These are phyloP conservation scores for Mormyrus hasselquistii DNA, from an alignment of 2,797 vertebrate genomes.

Conservation along the genomic window DNA sequence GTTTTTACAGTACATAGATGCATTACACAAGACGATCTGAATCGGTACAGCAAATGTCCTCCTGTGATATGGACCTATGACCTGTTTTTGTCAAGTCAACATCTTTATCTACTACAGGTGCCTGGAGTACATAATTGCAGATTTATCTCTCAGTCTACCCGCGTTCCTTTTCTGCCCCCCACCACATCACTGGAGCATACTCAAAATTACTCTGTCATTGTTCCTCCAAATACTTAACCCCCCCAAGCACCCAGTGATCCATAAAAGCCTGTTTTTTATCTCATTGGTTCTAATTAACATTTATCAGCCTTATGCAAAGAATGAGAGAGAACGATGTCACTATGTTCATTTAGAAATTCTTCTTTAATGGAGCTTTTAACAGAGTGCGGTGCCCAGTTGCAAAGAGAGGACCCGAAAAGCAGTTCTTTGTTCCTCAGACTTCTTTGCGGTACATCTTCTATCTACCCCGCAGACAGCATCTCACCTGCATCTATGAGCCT, in stretches of 20 bases:
- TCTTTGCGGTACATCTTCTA: not conserved
- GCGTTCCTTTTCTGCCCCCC: not conserved
- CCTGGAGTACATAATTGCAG: not conserved
- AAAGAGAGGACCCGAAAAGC: not conserved
- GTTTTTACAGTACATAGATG: not conserved
- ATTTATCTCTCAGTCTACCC: not conserved
- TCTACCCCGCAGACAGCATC: not conserved
- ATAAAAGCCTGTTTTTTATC: not conserved
- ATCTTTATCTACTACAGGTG: not conserved
- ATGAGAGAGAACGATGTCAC: not conserved
- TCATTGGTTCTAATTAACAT: not conserved
- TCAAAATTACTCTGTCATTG: not conserved
- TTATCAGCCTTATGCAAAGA: not conserved
- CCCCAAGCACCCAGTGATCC: not conserved
- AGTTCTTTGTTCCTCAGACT: not conserved
- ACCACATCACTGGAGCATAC: not conserved
- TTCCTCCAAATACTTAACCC: not conserved
- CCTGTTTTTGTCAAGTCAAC: not conserved
- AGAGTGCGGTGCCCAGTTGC: not conserved
- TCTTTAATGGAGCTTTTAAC: not conserved
- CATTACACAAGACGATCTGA: not conserved
- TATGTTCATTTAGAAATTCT: not conserved
- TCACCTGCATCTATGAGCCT: not conserved
- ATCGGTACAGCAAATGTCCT: not conserved
- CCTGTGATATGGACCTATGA: not conserved